Percentiles rank a stretch among this genome's conserved stretches.
These are phyloP conservation scores for Heliornis fulica DNA, from an alignment of 2,113 vertebrate genomes.

Conservation along the genomic window DNA sequence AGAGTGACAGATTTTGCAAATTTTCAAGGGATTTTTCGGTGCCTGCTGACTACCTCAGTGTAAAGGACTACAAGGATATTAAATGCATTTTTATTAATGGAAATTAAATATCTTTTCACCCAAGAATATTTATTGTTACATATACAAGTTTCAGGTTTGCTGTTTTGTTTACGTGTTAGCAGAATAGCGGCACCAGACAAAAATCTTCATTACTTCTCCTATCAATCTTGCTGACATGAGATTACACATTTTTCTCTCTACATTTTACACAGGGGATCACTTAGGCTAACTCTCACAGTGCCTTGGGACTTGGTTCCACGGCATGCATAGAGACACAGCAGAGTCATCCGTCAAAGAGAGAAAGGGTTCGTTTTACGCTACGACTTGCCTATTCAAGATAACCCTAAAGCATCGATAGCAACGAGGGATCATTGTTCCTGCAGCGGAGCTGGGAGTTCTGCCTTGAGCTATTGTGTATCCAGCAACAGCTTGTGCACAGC, in stretches of 20 bases:
- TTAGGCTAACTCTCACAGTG: background rate
- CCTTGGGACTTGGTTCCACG: background rate
- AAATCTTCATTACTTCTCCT: background rate
- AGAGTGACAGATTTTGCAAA: background rate
- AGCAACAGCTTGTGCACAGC: background rate
- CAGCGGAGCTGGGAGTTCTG: background rate
- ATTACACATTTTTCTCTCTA: background rate
- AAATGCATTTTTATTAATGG: background rate
- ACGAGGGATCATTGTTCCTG: background rate
- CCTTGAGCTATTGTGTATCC: background rate
- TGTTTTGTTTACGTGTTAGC: background rate
- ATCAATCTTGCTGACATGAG: background rate
- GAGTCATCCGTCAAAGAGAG: slow-evolving; percentile 8
- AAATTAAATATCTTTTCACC: background rate
- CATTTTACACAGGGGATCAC: background rate
- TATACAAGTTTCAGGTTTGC: background rate
- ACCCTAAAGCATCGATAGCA: background rate
- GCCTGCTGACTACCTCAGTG: background rate
- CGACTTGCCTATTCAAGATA: slow-evolving; percentile 5
- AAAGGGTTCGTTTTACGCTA: background rate
- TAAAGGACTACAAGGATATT: background rate
- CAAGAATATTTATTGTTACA: background rate
- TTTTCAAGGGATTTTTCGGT: background rate
- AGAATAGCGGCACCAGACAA: background rate
- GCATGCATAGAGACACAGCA: background rate